Evolutionary conservation across 2,797 vertebrate species (phyloP), one percentile per base, ranked within the genome.

Genomic region (Typhlichthys eigenmanni): DNA sequence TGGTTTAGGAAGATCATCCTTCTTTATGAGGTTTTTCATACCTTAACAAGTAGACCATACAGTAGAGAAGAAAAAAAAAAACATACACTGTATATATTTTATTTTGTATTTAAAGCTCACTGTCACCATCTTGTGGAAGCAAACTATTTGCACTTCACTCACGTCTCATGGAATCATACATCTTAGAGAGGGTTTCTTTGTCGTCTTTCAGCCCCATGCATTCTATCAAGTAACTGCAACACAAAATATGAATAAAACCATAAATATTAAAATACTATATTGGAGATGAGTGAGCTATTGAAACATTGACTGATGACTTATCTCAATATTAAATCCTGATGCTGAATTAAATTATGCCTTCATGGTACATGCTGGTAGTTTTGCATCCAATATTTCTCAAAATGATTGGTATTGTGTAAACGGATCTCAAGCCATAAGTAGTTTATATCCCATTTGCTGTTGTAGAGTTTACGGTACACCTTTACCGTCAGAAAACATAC

Each of bases 161-260:
- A 98, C 97, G 88, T 92, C 94, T 96, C 95, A 98, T 96, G n/a
- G 86, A 83, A 17, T 98, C 97, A 1, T 95, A 90, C 85, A 96
- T 87, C 70, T 93, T 94, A 4, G 90, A 88, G 46, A 96, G 86
- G 1, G 82, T 88, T 65, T 91, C 84, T 84, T 87, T 94, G 55
- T 95, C 88, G 1, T 94, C 94, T 84, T 93, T 96, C 74, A 97
- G 85, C 68, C 85, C 90, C 68, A 99, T 85, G 77, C 91, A 95
- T 82, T 96, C 96, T 50, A 89, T 93, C 83, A 99, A 92, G 78
- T 99, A 99, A 84, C 97, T 99, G 60, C 2, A 67, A 76, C 19
- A 68, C 56, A 24, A 3, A 0, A 58, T 49, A 59, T 51, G 16
- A 51, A 51, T 43, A 43, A 9, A 43, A 43, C 7, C 38, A 8